Evolutionary conservation across 1,140 invertebrate species (phyloP), one percentile per base, ranked within the genome.

Genomic region (Penaeus japonicus): DNA sequence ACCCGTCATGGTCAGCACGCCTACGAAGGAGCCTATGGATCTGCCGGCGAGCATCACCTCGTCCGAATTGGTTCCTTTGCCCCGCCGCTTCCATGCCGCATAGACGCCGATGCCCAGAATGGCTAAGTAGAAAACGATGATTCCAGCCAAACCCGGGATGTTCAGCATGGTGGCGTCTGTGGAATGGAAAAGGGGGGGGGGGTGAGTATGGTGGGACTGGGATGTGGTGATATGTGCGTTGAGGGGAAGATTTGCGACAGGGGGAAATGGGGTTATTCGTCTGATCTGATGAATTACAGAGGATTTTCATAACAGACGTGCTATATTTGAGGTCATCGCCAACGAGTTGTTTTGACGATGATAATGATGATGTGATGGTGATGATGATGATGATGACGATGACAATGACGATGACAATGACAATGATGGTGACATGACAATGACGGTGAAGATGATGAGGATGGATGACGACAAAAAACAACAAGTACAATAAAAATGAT

Each of bases 21-120:
- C 98, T 75, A 99, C 98, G 91, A 99, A 97, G 2, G 99, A 94
- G 4, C 98, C 98, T 91, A 99, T 99, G 91, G 97, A 98, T 77
- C 98, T 94, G 1, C 98, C 98, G 0, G 98, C 98, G 90, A 99
- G 93, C 98, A 99, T 99, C 20, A 99, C 97, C 92, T 99, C 97
- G 93, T 99, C 98, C 92, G 79, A 75, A 17, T 39, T n/a, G 22
- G 17, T 75, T 10, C 57, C 57, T 7, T 70, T 73, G 77, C 53
- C 17, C 10, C 62, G 47, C 1, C 85, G 32, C 93, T 99, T 99
- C 91, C 97, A 94, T 30, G 95, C 97, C 7, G 98, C 98, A 97
- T 98, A 99, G 92, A 99, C 97, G 91, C 98, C 98, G 89, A 99
- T 98, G 12, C 94, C 95, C 89, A 99, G 93, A 91, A 99, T 99